A percentile compares a stretch with the other conserved stretches of the same genome.
These are phyloP conservation scores for Hepsetus odoe DNA, from an alignment of 2,113 vertebrate genomes.

Conservation along the genomic window DNA sequence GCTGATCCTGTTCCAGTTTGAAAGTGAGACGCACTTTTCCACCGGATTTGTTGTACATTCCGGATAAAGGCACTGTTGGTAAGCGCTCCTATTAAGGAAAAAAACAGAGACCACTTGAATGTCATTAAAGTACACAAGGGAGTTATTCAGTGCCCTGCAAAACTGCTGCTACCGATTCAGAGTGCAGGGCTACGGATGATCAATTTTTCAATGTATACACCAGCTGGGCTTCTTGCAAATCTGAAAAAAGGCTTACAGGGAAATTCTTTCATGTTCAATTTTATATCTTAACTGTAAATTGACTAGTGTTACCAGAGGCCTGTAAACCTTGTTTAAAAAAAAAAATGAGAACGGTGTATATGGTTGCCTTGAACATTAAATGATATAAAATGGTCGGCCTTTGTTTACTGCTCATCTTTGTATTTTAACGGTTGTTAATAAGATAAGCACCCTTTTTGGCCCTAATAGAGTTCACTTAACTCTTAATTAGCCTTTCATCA, in stretches of 20 bases:
- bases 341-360: too few relatives aligned
- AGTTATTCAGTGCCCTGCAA: not conserved
- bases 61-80: constrained; percentile 94
- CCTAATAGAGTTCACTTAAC: not conserved
- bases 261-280: not conserved
- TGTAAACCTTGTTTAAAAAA: too few relatives aligned
- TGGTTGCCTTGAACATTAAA: too few relatives aligned
- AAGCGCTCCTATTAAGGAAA: constrained; percentile 85
- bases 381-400: not conserved
- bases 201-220: not conserved
- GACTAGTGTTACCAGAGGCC: too few relatives aligned
- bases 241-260: not conserved
- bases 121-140: constrained; percentile 49
- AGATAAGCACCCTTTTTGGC: not conserved
- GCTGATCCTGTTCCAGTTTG: constrained; percentile 98
- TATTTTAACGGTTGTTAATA: not conserved
- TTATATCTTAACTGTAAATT: not conserved
- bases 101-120: constrained; percentile 40
- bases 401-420: not conserved
- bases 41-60: constrained; percentile 98
- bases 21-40: constrained; percentile 97
- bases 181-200: constrained; percentile 2
- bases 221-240: not conserved
- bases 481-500: too few relatives aligned
- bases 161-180: not conserved